These are phyloP conservation scores for Typhlichthys subterraneus DNA, from an alignment of 2,797 vertebrate species.

Conservation along the genomic window DNA sequence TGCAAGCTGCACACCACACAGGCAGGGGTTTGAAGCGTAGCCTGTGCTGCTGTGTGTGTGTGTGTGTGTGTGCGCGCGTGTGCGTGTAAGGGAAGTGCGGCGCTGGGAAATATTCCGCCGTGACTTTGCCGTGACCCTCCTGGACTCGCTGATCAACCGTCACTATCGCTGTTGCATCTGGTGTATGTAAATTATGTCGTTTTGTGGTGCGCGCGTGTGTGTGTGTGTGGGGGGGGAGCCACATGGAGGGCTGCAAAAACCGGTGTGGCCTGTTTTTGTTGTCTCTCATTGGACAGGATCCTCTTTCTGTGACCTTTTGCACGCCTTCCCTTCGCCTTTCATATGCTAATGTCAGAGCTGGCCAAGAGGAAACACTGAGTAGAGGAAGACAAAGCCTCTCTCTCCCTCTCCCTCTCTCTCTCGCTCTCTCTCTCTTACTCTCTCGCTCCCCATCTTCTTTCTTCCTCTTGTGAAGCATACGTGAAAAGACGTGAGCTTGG, in stretches of 20 bases:
- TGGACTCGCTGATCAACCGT: constrained; percentile 73
- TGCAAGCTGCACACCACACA: not conserved
- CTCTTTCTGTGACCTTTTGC: constrained; percentile 83
- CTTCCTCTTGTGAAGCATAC: constrained; percentile 69
- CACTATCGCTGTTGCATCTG: constrained; percentile 71
- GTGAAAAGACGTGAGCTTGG: constrained; percentile 72
- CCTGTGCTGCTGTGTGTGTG: constrained; percentile 8
- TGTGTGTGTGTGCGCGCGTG: constrained; percentile 11
- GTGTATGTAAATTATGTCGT: constrained; percentile 73
- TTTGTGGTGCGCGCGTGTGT: constrained; percentile 49
- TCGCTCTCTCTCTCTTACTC: not conserved
- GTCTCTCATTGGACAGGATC: constrained; percentile 79
- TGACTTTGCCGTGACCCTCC: constrained; percentile 69
- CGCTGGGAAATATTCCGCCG: constrained; percentile 56
- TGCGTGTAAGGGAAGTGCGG: constrained; percentile 14
- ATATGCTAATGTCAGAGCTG: constrained; percentile 76
- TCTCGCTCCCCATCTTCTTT: not conserved
- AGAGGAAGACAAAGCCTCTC: constrained; percentile 79
- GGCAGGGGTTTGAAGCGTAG: constrained; percentile 66
- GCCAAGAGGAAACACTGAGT: constrained; percentile 76
- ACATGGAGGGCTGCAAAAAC: constrained; percentile 73
- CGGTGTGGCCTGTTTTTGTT: constrained; percentile 76
- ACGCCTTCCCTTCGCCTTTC: constrained; percentile 76
- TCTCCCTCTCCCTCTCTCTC: not conserved
- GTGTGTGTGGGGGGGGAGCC: constrained; percentile 41